Evolutionary conservation across 2,113 vertebrate genomes (phyloP).

Genomic region (Pluvianellus socialis): DNA sequence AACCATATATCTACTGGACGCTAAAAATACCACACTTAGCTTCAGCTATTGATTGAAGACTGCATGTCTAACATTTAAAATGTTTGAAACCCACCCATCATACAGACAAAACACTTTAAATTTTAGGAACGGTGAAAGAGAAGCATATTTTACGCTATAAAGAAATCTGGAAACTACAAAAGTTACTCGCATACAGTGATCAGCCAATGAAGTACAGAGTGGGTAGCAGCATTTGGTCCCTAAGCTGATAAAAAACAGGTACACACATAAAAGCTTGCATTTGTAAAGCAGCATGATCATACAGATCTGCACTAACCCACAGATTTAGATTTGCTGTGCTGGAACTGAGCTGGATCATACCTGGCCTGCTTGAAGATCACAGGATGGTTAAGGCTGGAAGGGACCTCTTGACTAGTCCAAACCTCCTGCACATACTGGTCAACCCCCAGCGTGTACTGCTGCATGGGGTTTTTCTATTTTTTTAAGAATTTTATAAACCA

Average conservation of each 20-base stretch:
- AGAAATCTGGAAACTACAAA: background rate
- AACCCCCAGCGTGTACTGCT: background rate
- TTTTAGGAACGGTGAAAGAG: background rate
- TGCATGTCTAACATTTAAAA: background rate
- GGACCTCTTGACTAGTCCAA: background rate
- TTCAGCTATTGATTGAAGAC: background rate
- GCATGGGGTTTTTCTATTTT: background rate
- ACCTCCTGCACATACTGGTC: background rate
- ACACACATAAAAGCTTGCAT: background rate
- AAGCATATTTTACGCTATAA: background rate
- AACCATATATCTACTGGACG: background rate
- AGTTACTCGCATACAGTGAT: background rate
- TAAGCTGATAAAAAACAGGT: background rate
- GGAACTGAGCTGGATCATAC: background rate
- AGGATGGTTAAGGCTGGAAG: background rate
- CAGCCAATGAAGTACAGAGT: background rate
- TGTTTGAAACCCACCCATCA: background rate
- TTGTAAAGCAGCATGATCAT: background rate
- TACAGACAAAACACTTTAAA: background rate
- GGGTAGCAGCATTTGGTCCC: rapidly evolving
- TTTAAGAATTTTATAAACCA: background rate
- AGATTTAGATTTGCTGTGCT: background rate
- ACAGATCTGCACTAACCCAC: background rate
- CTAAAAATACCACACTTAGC: background rate
- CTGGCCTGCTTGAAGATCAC: background rate